Evolutionary conservation across 2,113 vertebrate genomes (phyloP), one percentile per base, ranked within the genome.

Genomic region (Ceyx margarethae): DNA sequence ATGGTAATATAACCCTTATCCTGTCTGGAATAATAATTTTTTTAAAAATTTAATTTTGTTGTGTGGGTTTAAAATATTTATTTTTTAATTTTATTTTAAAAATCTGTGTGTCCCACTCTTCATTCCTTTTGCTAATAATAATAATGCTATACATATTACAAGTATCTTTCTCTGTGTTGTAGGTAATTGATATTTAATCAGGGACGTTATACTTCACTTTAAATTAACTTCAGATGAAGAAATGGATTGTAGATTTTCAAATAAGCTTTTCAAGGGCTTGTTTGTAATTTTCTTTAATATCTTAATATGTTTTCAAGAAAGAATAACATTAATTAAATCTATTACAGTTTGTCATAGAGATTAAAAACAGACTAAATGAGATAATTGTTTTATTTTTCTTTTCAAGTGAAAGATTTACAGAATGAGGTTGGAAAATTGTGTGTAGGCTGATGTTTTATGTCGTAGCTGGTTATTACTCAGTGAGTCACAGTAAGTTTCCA

Each of bases 401-500:
- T 96, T 97, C 65, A 95, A 92, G 91, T 87, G 85, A 96, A 97
- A 95, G 97, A 97, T 96, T 97, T 91, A 92, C 93, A 96, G 93
- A 97, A 96, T 95, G 95, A 96, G 96, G 90, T 95, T 97, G 97
- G 96, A 97, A 98, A 98, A 96, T 96, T 89, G 85, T 95, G 96
- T 98, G 97, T 95, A 96, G 97, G 97, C 95, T 94, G 97, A 91
- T 96, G 94, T 92, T 97, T 96, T 96, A 96, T 96, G 96, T 96
- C 94, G 91, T 65, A 97, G 96, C 94, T 96, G 60, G 95, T 97
- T 95, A 97, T 98, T 97, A 97, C 95, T 95, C 75, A 94, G 88
- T 98, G 97, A 98, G 89, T 98, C 97, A 98, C 73, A 51, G 89
- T 91, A 96, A 97, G 90, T 98, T 97, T 98, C 97, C 97, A 97